Evolutionary conservation across 2,113 vertebrate genomes (phyloP), one percentile per base, ranked within the genome.

Genomic region (Holacanthus passer): DNA sequence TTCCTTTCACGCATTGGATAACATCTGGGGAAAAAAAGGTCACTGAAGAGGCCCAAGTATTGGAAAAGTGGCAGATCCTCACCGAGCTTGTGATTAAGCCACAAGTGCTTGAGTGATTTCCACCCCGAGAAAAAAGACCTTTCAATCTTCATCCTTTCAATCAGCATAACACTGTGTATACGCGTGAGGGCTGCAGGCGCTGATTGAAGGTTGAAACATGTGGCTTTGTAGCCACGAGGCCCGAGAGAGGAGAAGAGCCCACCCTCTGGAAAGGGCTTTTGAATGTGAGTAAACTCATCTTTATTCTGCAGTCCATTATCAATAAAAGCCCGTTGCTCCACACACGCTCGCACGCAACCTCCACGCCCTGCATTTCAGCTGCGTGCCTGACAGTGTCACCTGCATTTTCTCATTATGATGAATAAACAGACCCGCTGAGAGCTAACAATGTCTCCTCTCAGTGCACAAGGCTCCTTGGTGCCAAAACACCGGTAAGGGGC

Each of bases 361-460:
- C 32, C 59, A 53, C 47, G 50, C 55, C 58, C 56, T 75, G 32
- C 32, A 6, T 79, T 89, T 48, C 39, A 48, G 55, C 62, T 50
- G 47, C 7, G 11, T 24, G 56, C 65, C 20, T 69, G 39, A 72
- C 75, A 50, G 79, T 41, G 53, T 84, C 80, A 80, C 84, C 67
- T 66, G 81, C 63, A 55, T 75, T 89, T 77, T 73, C 75, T 82
- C 74, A 85, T 86, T 85, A 79, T 73, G 77, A 81, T 70, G 67
- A 87, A 88, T 82, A 89, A 90, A 87, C 77, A 84, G 68, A 82
- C 66, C 60, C 24, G 47, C 69, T 60, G 77, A 81, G 72, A 71
- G 74, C 43, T 66, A 78, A 80, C 66, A 67, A 50, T 67, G 70
- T 75, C 81, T 81, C 27, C 50, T 62, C 79, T 81, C 67, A n/a